These are phyloP conservation scores for Cyprinodon diabolis DNA, from an alignment of 2,797 vertebrate species.

Conservation along the genomic window DNA sequence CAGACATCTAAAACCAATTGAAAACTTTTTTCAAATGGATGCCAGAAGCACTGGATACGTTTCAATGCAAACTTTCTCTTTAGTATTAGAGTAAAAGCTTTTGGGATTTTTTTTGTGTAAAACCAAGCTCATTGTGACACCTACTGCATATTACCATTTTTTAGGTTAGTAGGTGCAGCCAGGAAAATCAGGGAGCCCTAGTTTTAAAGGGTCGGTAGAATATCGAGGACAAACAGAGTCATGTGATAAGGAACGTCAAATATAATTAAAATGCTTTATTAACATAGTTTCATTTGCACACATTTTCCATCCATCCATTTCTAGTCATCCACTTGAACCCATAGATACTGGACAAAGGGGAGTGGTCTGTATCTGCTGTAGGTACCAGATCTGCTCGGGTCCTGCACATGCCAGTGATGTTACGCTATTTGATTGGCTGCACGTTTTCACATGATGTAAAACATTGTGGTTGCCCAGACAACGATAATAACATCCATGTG, in stretches of 20 bases:
- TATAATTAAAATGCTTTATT: too few species aligned
- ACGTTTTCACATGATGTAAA: too few species aligned
- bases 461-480: too few species aligned
- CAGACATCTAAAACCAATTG: background rate
- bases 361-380: too few species aligned
- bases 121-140: slow-evolving; percentile 23
- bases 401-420: too few species aligned
- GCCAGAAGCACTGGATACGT: background rate
- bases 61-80: background rate
- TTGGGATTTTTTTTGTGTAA: background rate
- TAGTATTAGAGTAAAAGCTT: background rate
- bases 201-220: too few species aligned
- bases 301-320: background rate
- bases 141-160: slow-evolving; percentile 22
- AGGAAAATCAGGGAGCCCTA: slow-evolving; percentile 3
- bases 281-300: background rate
- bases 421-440: too few species aligned
- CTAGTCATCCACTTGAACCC: background rate
- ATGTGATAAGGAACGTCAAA: too few species aligned
- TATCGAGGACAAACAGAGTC: too few species aligned
- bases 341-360: too few species aligned
- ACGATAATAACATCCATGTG: too few species aligned
- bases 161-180: slow-evolving; percentile 6
- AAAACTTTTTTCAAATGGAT: background rate
- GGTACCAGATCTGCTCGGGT: too few species aligned